These are phyloP conservation scores for Atta texana DNA, from an alignment of 1,140 invertebrate species.

Conservation along the genomic window DNA sequence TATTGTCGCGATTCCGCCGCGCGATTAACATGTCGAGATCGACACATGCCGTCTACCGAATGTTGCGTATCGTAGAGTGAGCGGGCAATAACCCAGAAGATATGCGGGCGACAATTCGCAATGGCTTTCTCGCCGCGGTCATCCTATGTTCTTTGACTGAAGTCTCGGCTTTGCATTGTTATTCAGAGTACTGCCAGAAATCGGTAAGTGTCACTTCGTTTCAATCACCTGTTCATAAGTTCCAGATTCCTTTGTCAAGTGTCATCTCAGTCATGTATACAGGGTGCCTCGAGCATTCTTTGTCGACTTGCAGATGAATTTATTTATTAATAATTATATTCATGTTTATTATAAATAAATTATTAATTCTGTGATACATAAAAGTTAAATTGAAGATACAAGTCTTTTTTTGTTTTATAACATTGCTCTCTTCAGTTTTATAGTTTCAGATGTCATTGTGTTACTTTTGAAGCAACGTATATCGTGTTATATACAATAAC, in stretches of 20 bases:
- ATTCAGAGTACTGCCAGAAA: conserved; percentile 78
- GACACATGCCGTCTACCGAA: neutral
- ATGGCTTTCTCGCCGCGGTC: conserved; percentile 57
- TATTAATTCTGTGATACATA: neutral
- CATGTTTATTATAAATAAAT: neutral
- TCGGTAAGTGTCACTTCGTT: conserved; percentile 67
- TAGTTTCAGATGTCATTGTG: neutral
- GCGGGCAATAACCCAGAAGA: conserved; percentile 68
- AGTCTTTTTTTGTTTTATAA: neutral
- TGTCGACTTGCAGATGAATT: neutral
- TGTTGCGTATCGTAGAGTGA: neutral
- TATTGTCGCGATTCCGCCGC: neutral
- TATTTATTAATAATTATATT: neutral
- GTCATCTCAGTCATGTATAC: neutral
- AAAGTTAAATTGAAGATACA: neutral
- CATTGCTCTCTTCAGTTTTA: neutral
- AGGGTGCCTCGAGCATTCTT: neutral
- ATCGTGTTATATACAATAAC: neutral
- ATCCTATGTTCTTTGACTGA: conserved; percentile 53
- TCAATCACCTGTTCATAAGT: neutral
- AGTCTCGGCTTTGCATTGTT: conserved; percentile 70
- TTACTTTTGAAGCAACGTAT: neutral
- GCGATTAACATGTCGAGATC: conserved; percentile 48
- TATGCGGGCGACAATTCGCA: conserved; percentile 65
- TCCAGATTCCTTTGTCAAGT: neutral